Evolutionary conservation across 1,140 invertebrate genomes (phyloP).

Genomic region (Anthonomus grandis): DNA sequence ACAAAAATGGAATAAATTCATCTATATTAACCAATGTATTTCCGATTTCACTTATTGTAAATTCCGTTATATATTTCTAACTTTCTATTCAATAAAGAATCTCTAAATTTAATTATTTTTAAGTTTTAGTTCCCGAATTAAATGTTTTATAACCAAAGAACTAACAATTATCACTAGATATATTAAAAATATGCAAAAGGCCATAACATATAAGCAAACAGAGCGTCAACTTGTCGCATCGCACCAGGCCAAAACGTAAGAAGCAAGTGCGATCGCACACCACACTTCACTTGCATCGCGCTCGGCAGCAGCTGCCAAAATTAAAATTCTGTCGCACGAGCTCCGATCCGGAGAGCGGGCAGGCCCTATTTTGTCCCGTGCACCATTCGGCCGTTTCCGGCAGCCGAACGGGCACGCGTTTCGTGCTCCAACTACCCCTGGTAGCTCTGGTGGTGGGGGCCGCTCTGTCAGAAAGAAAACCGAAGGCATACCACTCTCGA

Average conservation of each 20-base stretch:
- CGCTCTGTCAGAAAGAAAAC: slow-evolving; percentile 27
- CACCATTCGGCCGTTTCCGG: slow-evolving; percentile 21
- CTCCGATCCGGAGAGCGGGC: no score
- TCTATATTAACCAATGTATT: no score
- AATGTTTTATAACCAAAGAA: neutral
- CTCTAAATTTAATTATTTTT: no score
- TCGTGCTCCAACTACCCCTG: slow-evolving; percentile 16
- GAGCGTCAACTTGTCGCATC: slow-evolving; percentile 11
- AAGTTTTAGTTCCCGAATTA: no score
- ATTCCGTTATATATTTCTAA: no score
- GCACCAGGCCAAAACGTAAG: neutral
- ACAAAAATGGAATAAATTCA: no score
- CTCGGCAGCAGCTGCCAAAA: slow-evolving; percentile 27
- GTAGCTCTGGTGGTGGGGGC: slow-evolving; percentile 28
- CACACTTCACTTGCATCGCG: slow-evolving; percentile 18
- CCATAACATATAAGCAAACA: no score
- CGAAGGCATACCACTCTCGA: slow-evolving; percentile 33
- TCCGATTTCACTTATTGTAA: no score
- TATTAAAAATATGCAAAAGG: no score
- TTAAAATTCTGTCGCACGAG: slow-evolving; percentile 28
- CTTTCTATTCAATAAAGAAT: no score
- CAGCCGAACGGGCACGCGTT: slow-evolving; percentile 31
- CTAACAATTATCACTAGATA: no score
- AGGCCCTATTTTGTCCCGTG: slow-evolving; percentile 30
- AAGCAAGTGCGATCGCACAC: slow-evolving; percentile 13